Evolutionary conservation across 2,797 vertebrate species (phyloP).

Genomic region (Agapornis canus): DNA sequence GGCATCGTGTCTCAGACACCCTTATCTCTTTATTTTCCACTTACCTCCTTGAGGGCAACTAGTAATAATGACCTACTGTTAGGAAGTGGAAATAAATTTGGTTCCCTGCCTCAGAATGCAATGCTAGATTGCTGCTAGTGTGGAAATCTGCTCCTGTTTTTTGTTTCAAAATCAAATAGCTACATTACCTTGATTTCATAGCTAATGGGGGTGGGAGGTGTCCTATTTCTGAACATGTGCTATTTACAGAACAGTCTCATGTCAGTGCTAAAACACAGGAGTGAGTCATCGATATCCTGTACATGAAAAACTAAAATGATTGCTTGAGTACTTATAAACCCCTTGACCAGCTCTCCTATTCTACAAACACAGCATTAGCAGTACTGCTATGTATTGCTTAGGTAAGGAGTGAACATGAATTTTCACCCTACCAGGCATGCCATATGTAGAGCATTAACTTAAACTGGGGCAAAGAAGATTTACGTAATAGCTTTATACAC

Average conservation of each 20-base stretch:
- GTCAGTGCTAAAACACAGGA: slow-evolving; percentile 40
- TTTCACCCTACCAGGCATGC: slow-evolving; percentile 16
- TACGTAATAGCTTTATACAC: slow-evolving; percentile 58
- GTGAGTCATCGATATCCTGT: slow-evolving; percentile 29
- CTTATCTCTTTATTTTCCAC: background rate
- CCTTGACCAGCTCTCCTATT: slow-evolving; percentile 14
- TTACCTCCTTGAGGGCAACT: background rate
- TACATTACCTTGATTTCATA: slow-evolving; percentile 36
- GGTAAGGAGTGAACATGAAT: background rate
- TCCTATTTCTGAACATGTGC: slow-evolving; percentile 56
- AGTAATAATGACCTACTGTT: background rate
- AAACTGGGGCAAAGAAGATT: slow-evolving; percentile 58
- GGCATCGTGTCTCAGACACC: background rate
- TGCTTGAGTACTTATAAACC: background rate
- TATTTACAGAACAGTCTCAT: slow-evolving; percentile 63
- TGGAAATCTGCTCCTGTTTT: background rate
- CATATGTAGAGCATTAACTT: slow-evolving; percentile 59
- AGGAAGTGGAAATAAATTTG: background rate
- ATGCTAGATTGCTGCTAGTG: background rate
- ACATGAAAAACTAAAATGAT: slow-evolving; percentile 15
- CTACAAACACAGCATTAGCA: background rate
- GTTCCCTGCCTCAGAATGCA: background rate
- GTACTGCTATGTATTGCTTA: background rate
- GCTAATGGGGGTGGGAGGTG: slow-evolving; percentile 42
- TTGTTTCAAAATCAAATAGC: slow-evolving; percentile 26